Evolutionary conservation across 2,113 vertebrate species (phyloP), one percentile per base, ranked within the genome.

Genomic region (Pelecanoides urinatrix): DNA sequence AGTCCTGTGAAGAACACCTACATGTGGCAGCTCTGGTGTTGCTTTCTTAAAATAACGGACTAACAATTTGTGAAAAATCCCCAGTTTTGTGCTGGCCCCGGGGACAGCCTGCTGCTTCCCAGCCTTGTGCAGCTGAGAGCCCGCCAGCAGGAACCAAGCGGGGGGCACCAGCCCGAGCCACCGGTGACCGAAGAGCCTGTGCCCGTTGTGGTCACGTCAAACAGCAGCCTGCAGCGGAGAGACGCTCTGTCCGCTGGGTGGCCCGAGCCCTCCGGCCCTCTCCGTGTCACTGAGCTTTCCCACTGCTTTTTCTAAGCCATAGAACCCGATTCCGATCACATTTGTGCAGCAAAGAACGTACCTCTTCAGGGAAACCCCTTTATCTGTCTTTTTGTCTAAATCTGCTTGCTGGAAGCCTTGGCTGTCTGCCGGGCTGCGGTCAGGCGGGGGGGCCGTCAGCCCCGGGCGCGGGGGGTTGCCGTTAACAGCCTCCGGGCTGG

Each of bases 331-430:
- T 72, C 66, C 4, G 36, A 26, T 81, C 65, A 4, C 30, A 10
- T 83, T 85, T 67, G 91, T 91, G 86, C 88, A 52, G 80, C 83
- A 29, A 93, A 91, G 65, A 95, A 89, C 44, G 59, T 65, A 53
- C 81, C 85, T 91, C 38, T 40, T 73, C 95, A 91, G 94, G 92
- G 90, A 88, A 67, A 16, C 32, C 38, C 53, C 8, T 29, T 44
- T 44, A 34, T 52, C 36, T n/a, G 18, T 10, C 38, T 29, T 6
- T 63, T 42, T 65, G 81, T 87, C 67, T 75, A 10, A 49, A 23
- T 49, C 21, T 4, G 45, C 58, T 15, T 19, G 0, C 44, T 50
- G 7, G 20, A 22, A 6, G 49, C 15, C 11, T 5, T 11, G 25
- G 49, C 32, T 34, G 45, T 13, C n/a, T 45, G 23, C 3, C 2